Conservation (phyloP, 2,797 vertebrate species). For the Rhinella marina region DNA sequence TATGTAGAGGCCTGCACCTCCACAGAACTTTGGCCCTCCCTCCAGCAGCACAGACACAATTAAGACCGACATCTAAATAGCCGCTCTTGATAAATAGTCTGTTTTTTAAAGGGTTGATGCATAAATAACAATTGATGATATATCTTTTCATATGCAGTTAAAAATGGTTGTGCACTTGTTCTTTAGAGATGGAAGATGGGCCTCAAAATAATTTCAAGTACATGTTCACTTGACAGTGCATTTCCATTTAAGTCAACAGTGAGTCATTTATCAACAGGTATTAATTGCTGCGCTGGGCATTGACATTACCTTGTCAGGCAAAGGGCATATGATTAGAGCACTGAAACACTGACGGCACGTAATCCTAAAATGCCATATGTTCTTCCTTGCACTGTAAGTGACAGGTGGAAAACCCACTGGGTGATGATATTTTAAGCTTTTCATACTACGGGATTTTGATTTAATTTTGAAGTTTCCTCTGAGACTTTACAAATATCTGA, state of each 20-base stretch:
- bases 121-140: background rate
- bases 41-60: too few species aligned
- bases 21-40: too few species aligned
- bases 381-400: constrained; percentile 22
- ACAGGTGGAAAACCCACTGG: constrained; percentile 40
- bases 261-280: constrained; percentile 31
- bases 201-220: background rate
- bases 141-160: background rate
- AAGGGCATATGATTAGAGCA: constrained; percentile 40
- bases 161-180: background rate
- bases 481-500: constrained; percentile 24
- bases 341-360: constrained; percentile 19
- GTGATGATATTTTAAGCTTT: constrained; percentile 48
- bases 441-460: constrained; percentile 34
- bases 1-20: too few species aligned
- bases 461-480: constrained; percentile 39
- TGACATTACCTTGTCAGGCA: constrained; percentile 26
- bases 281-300: constrained; percentile 21
- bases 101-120: too few species aligned
- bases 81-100: too few species aligned
- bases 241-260: background rate
- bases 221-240: background rate
- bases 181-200: background rate
- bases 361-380: constrained; percentile 48
- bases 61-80: too few species aligned